These are phyloP conservation scores for Sminthopsis crassicaudata DNA, from an alignment of 2,113 vertebrate genomes.

Conservation along the genomic window DNA sequence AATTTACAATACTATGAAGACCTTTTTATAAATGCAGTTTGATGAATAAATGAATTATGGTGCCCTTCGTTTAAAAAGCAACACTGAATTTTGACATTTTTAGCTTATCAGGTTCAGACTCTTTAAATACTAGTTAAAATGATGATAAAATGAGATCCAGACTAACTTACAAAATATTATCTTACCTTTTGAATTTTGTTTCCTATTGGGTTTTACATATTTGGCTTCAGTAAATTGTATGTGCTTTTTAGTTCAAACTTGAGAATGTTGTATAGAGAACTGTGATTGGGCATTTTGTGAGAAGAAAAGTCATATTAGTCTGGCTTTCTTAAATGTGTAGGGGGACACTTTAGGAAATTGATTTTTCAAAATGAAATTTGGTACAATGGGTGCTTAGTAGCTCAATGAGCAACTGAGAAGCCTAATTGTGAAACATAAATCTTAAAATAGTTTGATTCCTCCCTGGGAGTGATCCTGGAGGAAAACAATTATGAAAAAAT, in stretches of 20 bases:
- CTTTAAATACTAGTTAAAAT: neutral
- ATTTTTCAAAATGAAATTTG: constrained; percentile 61
- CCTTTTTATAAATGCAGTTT: neutral
- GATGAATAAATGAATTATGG: constrained; percentile 16
- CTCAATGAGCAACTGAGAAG: constrained; percentile 49
- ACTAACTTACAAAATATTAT: neutral
- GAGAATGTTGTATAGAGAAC: constrained; percentile 31
- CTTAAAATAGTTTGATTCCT: neutral
- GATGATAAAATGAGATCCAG: neutral
- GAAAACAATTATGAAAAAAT: neutral
- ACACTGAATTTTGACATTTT: constrained; percentile 26
- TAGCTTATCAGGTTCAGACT: neutral
- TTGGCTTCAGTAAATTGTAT: constrained; percentile 1
- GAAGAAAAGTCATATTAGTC: constrained; percentile 14
- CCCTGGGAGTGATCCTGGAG: neutral
- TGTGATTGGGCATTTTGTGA: neutral
- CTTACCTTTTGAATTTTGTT: constrained; percentile 20
- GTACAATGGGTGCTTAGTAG: constrained; percentile 30
- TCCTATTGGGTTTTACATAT: constrained; percentile 25
- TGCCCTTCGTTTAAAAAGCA: constrained; percentile 25
- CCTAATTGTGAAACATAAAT: constrained; percentile 41
- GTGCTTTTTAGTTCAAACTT: constrained; percentile 25
- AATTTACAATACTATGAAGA: neutral
- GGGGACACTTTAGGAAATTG: constrained; percentile 49
- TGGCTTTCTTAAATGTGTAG: constrained; percentile 25